phyloP scores from a whole-genome alignment of 1,140 invertebrate species.

The Alviniconcha marisindica region DNA sequence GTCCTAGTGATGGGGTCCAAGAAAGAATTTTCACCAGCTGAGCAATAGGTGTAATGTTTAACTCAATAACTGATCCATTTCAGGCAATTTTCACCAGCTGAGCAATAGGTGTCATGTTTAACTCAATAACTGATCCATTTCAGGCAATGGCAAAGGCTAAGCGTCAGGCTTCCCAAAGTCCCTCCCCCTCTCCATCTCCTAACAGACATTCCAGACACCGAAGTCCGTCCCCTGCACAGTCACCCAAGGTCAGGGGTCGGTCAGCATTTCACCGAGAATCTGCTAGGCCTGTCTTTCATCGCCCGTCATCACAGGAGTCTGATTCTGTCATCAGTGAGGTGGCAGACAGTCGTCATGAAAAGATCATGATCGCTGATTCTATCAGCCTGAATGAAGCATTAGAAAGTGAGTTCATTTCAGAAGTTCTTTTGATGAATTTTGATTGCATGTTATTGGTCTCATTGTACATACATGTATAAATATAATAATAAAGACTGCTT shows the following conservation, averaged over 20 bases:
- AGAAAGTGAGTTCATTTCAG: constrained; percentile 44
- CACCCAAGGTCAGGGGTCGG: neutral
- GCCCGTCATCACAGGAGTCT: constrained; percentile 48
- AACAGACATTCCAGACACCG: constrained; percentile 18
- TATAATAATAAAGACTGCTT: too few species aligned
- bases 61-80: too few species aligned
- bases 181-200: neutral
- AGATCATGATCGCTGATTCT: constrained; percentile 43
- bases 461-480: too few species aligned
- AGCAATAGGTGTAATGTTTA: too few species aligned
- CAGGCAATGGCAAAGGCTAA: neutral
- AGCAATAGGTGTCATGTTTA: too few species aligned
- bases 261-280: constrained; percentile 20
- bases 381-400: constrained; percentile 45
- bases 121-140: neutral
- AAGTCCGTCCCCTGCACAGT: constrained; percentile 14
- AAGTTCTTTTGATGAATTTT: neutral
- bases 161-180: constrained; percentile 1
- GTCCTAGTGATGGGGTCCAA: too few species aligned
- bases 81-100: too few species aligned
- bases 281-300: constrained; percentile 33
- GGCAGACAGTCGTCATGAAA: constrained; percentile 46
- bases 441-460: too few species aligned
- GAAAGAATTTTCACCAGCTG: too few species aligned
- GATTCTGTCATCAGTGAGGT: constrained; percentile 55